Percentiles rank a stretch among this genome's conserved stretches.
Evolutionary conservation across 2,888 invertebrate genomes (phyloP).

Genomic region (Deilephila porcellus): DNA sequence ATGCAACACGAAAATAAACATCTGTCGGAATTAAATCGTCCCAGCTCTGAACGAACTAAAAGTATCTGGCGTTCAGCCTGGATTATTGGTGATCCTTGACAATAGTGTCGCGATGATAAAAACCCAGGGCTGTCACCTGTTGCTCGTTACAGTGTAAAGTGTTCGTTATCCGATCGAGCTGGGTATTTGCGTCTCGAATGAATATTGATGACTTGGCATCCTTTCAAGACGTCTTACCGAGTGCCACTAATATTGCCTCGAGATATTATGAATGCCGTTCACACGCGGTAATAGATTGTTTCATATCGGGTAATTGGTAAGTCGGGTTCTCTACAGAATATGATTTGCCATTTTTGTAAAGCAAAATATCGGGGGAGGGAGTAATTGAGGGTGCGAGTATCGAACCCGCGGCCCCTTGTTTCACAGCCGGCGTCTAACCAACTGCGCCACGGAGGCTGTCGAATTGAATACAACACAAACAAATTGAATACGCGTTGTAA

Average conservation of each 20-base stretch:
- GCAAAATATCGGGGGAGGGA: too few relatives aligned
- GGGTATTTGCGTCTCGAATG: constrained; percentile 46
- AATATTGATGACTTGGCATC: constrained; percentile 51
- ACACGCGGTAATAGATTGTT: neutral
- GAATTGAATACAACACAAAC: too few relatives aligned
- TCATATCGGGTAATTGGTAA: neutral
- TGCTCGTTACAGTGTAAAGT: constrained; percentile 44
- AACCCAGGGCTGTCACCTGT: constrained; percentile 60
- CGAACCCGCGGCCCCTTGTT: too few relatives aligned
- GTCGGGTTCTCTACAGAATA: too few relatives aligned
- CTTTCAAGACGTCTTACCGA: constrained; percentile 23
- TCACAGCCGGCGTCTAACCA: too few relatives aligned
- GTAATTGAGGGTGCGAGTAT: too few relatives aligned
- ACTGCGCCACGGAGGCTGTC: too few relatives aligned
- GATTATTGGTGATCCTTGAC: constrained; percentile 28
- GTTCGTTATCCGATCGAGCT: constrained; percentile 40
- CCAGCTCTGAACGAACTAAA: neutral
- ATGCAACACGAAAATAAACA: too few relatives aligned
- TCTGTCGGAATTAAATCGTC: neutral
- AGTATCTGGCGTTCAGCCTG: constrained; percentile 21
- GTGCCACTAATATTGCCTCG: neutral
- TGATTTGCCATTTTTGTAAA: too few relatives aligned
- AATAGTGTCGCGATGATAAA: constrained; percentile 46
- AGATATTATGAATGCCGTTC: neutral
- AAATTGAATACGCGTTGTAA: too few relatives aligned